A percentile compares a stretch with the other conserved stretches of the same genome.
Evolutionary conservation across 2,113 vertebrate species (phyloP).

Genomic region (Melospiza georgiana): DNA sequence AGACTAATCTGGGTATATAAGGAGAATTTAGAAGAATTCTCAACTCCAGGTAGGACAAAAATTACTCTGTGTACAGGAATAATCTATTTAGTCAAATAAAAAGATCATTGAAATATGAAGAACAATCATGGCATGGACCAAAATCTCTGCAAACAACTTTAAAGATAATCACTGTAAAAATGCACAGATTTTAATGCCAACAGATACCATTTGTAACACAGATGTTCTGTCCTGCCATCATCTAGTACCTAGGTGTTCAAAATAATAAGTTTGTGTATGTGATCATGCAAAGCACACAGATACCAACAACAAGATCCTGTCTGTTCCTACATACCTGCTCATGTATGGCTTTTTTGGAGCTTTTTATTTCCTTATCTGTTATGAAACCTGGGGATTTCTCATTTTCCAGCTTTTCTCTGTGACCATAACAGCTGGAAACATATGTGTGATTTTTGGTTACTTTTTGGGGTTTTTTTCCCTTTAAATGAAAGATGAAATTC

Average conservation of each 20-base stretch:
- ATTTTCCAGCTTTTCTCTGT: background rate
- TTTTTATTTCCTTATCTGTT: background rate
- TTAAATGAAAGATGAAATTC: background rate
- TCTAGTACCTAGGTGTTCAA: background rate
- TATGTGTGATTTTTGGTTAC: accelerated
- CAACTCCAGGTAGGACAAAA: background rate
- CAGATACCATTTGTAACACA: background rate
- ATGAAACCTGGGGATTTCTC: background rate
- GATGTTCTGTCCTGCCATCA: background rate
- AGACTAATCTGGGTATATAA: background rate
- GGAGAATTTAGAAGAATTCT: background rate
- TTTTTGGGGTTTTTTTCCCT: accelerated
- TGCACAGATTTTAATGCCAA: background rate
- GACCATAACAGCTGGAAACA: background rate
- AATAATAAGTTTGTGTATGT: background rate
- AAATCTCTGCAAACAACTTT: background rate
- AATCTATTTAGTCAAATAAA: background rate
- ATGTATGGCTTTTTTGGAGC: background rate
- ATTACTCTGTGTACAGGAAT: background rate
- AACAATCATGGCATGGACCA: background rate
- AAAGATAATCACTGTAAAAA: background rate
- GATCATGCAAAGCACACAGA: background rate
- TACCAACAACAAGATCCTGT: background rate
- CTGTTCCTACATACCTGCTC: background rate
- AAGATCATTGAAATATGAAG: background rate